These are phyloP conservation scores for Hyppa rectilinea DNA, from an alignment of 2,888 invertebrate genomes.

Conservation along the genomic window DNA sequence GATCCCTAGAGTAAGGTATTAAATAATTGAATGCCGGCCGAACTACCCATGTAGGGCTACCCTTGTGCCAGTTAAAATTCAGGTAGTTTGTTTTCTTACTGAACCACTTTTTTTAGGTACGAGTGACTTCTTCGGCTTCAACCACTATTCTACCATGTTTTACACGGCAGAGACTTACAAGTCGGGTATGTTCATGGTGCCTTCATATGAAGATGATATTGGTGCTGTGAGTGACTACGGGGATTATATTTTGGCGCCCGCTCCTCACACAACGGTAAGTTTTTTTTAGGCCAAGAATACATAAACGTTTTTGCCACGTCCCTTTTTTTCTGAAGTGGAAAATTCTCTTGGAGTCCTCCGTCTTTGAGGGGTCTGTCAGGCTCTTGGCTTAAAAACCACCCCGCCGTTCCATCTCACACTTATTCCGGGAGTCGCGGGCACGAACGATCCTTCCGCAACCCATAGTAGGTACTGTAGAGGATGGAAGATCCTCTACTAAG, in stretches of 20 bases:
- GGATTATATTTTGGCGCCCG: slow-evolving; percentile 72
- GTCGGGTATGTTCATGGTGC: slow-evolving; percentile 70
- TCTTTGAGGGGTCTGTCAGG: too few relatives aligned
- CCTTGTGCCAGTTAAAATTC: not conserved
- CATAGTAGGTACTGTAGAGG: too few relatives aligned
- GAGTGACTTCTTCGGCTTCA: slow-evolving; percentile 83
- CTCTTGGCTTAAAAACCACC: too few relatives aligned
- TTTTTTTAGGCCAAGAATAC: not conserved
- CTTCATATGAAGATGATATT: slow-evolving; percentile 80
- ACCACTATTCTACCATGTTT: slow-evolving; percentile 80
- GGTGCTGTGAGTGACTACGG: slow-evolving; percentile 72
- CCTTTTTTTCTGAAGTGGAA: too few relatives aligned
- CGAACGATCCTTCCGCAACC: too few relatives aligned
- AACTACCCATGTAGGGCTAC: not conserved
- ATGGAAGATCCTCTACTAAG: too few relatives aligned
- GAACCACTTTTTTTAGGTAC: slow-evolving; percentile 70
- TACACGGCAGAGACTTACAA: slow-evolving; percentile 70
- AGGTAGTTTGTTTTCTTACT: not conserved
- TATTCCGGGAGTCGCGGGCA: too few relatives aligned
- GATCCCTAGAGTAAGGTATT: not conserved
- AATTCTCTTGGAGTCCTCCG: too few relatives aligned
- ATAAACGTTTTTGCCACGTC: not conserved
- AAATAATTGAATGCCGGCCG: not conserved
- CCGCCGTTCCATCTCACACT: too few relatives aligned
- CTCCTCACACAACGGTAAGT: slow-evolving; percentile 74